Evolutionary conservation across 2,888 invertebrate species (phyloP), one percentile per base, ranked within the genome.

Genomic region (Criorhina ranunculi): DNA sequence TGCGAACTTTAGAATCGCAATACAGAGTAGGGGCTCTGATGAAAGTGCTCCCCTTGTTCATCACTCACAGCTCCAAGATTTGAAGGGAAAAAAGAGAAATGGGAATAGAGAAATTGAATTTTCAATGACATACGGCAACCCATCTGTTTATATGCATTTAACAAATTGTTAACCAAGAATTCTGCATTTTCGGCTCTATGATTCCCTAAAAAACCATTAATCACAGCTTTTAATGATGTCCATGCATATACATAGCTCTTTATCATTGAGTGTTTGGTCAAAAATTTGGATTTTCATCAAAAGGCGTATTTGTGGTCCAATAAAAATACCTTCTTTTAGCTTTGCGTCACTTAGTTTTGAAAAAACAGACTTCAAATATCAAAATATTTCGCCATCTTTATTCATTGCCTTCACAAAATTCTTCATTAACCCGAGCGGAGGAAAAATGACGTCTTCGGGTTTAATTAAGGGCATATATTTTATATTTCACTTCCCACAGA

Each of bases 381-480:
- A 5, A 57, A 57, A 37, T n/a, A 17, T 19, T 37, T 8, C 17
- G 7, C 57, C 57, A 11, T 37, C 11, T 17, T 57, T 37, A 11
- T 57, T 19, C 17, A 57, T 37, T 4, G 57, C 37, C 6, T 57
- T 37, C 17, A 57, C 55, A 57, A 57, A 57, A 9, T 35, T 57
- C n/a, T 57, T 57, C 35, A 57, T 57, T 9, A 57, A 11, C 0
- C 57, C 35, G 6, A 57, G 35, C 19, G 44, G 44, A 17, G 44
- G 44, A 17, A 44, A 44, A 44, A 44, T 17, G 15, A 44, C 15
- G 8, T 44, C 12, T 42, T 42, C 15, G 6, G 12, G 42, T 4
- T 42, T 15, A 5, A 42, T 42, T 42, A 42, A 42, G 5, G 42
- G 12, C 15, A 15, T 7, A 31, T 42, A 17, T 64, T 66, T 15